Percentiles rank a stretch among this genome's conserved stretches.
Conservation (phyloP, 1,140 invertebrate species). For the Drosophila insularis region DNA sequence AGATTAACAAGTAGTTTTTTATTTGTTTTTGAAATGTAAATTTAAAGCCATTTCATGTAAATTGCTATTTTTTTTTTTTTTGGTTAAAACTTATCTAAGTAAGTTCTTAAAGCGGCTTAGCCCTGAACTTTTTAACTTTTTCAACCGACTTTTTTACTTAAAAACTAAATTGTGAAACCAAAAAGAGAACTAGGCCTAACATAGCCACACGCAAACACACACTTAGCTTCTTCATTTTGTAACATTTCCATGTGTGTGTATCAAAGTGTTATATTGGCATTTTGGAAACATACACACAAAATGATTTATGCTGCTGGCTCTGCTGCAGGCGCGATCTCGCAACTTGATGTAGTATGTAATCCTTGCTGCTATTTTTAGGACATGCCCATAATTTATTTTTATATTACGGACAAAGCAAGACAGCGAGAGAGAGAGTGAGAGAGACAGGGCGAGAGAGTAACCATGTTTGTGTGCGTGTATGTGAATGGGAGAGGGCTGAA, state of each 20-base stretch:
- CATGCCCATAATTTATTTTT: slow-evolving; percentile 59
- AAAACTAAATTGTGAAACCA: not conserved
- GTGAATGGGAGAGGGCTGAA: slow-evolving; percentile 56
- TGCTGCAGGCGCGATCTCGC: slow-evolving; percentile 3
- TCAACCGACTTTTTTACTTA: not conserved
- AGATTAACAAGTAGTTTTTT: no score
- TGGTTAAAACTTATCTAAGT: not conserved
- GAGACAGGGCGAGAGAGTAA: not conserved
- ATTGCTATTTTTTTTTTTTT: no score
- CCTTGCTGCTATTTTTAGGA: slow-evolving; percentile 49
- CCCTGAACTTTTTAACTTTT: not conserved
- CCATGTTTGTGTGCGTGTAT: not conserved
- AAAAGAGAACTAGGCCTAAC: slow-evolving; percentile 32
- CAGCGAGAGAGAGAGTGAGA: not conserved
- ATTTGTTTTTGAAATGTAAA: no score
- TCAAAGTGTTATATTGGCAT: slow-evolving; percentile 77
- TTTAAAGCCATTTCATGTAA: no score
- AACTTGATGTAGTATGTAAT: slow-evolving; percentile 26
- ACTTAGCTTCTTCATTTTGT: slow-evolving; percentile 20
- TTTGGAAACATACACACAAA: slow-evolving; percentile 60
- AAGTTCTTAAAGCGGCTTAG: not conserved
- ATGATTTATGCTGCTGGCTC: slow-evolving; percentile 72
- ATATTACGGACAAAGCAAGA: slow-evolving; percentile 32
- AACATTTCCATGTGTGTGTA: slow-evolving; percentile 19
- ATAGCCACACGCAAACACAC: slow-evolving; percentile 15